Conservation (phyloP, 64 coral and sea anemone genomes). For the Montipora efflorescens region DNA sequence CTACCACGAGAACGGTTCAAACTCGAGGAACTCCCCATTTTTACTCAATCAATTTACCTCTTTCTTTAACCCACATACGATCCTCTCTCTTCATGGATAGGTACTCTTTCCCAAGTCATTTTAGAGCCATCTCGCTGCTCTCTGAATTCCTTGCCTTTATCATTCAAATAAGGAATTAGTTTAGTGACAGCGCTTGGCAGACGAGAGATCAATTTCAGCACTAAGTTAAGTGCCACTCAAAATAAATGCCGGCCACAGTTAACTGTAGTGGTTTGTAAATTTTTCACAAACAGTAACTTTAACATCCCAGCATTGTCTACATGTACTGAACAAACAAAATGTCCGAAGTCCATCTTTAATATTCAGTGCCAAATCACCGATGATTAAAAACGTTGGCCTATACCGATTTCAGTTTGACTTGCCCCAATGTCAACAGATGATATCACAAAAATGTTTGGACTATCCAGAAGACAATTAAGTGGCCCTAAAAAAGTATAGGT, state of each 20-base stretch:
- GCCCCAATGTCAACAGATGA: too few relatives aligned
- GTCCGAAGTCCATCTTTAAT: too few relatives aligned
- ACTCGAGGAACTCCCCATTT: slow-evolving; percentile 58
- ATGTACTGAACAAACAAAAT: too few relatives aligned
- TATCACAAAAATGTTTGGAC: neutral
- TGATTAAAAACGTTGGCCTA: too few relatives aligned
- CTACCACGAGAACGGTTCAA: neutral
- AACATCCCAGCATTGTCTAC: too few relatives aligned
- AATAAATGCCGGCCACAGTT: neutral
- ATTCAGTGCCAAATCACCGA: too few relatives aligned
- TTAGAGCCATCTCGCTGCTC: neutral
- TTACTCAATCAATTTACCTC: neutral
- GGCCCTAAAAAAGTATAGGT: neutral
- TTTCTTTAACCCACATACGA: neutral
- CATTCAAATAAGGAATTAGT: slow-evolving; percentile 21
- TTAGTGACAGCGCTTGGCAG: neutral
- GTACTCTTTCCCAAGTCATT: neutral
- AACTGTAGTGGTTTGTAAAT: neutral
- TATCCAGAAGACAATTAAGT: neutral
- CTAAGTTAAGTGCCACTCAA: neutral
- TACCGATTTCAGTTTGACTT: too few relatives aligned
- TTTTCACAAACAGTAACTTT: neutral
- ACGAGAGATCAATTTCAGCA: neutral
- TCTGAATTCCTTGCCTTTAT: slow-evolving; percentile 34
- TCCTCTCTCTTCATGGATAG: neutral